phyloP scores from a whole-genome alignment of 2,888 invertebrate genomes.

The Habrosyne pyritoides region DNA sequence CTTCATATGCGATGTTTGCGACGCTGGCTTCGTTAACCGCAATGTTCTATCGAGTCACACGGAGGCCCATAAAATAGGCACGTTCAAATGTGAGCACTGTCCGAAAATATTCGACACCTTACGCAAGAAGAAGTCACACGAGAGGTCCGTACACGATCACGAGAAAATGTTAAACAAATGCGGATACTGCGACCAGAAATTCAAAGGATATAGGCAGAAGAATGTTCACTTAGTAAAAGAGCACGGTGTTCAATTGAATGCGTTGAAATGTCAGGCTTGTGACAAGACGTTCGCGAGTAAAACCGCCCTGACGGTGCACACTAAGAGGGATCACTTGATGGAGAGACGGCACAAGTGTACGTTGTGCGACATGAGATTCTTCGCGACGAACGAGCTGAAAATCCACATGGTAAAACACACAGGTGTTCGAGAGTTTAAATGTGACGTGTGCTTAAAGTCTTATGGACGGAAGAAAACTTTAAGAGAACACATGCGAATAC shows the following conservation, averaged over 20 bases:
- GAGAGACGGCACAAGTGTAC: slow-evolving; percentile 56
- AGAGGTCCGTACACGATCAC: slow-evolving; percentile 63
- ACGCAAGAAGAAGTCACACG: slow-evolving; percentile 69
- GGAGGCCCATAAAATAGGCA: slow-evolving; percentile 54
- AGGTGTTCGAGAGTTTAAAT: slow-evolving; percentile 44
- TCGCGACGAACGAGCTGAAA: slow-evolving; percentile 43
- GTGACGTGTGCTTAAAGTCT: slow-evolving; percentile 49
- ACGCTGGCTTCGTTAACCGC: slow-evolving; percentile 60
- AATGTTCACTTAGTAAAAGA: slow-evolving; percentile 50
- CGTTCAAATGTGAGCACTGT: slow-evolving; percentile 62
- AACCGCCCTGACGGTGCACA: slow-evolving; percentile 50
- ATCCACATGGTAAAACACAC: slow-evolving; percentile 49
- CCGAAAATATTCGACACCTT: slow-evolving; percentile 75
- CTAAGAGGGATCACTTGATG: slow-evolving; percentile 59
- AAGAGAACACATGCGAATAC: slow-evolving; percentile 52
- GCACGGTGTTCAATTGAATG: slow-evolving; percentile 49
- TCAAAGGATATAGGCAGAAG: slow-evolving; percentile 51
- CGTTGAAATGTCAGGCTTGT: slow-evolving; percentile 56
- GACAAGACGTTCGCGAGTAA: slow-evolving; percentile 49
- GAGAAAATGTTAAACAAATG: slow-evolving; percentile 52
- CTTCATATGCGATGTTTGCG: slow-evolving; percentile 59
- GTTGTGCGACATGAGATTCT: slow-evolving; percentile 57
- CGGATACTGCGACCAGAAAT: slow-evolving; percentile 58
- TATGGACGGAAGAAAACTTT: slow-evolving; percentile 45
- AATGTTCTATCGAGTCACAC: slow-evolving; percentile 54